phyloP scores from a whole-genome alignment of 2,797 vertebrate genomes.

The Pachyuromys duprasi region DNA sequence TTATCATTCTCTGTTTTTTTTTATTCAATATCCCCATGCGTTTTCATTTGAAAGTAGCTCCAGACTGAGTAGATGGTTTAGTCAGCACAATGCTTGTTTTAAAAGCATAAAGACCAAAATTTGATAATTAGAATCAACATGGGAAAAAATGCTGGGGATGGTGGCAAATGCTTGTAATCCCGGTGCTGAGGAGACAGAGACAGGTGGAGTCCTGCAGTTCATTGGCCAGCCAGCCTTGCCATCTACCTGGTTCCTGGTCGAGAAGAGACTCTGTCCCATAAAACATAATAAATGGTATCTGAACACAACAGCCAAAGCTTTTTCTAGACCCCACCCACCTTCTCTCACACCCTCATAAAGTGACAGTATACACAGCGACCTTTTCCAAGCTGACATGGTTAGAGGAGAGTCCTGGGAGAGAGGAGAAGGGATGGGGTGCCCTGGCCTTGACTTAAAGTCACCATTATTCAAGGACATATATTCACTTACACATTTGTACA shows the following conservation, averaged over 20 bases:
- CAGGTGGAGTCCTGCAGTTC: too few relatives aligned
- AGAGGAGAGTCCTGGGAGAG: neutral
- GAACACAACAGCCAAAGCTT: neutral
- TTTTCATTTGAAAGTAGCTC: slow-evolving; percentile 43
- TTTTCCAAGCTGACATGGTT: neutral
- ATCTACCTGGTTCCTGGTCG: neutral
- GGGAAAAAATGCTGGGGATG: neutral
- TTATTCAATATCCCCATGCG: neutral
- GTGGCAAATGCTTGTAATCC: neutral
- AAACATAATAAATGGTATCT: neutral
- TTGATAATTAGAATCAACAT: neutral
- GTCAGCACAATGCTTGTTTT: neutral
- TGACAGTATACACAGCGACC: neutral
- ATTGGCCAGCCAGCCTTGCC: neutral
- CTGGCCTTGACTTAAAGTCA: neutral
- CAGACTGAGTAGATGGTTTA: neutral
- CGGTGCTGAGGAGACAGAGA: neutral
- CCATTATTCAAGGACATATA: neutral
- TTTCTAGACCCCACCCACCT: neutral
- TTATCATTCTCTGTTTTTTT: slow-evolving; percentile 46
- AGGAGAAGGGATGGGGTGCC: neutral
- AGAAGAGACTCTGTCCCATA: neutral
- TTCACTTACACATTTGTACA: neutral
- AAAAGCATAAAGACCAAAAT: neutral
- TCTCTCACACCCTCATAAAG: neutral